Conservation (phyloP, 2,113 vertebrate species). For the Toxostoma redivivum region DNA sequence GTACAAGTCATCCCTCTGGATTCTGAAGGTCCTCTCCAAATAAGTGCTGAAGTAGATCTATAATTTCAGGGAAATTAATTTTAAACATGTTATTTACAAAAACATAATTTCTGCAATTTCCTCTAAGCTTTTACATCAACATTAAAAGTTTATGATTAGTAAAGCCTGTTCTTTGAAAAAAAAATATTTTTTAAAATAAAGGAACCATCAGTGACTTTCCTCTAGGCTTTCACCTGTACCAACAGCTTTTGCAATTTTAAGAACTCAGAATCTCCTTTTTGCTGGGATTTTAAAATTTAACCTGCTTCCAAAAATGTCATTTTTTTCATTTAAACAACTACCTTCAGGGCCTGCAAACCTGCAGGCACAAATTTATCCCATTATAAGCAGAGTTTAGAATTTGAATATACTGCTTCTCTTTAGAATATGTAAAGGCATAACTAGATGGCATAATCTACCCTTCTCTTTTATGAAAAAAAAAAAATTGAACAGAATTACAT, state of each 20-base stretch:
- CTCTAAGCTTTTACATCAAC: neutral
- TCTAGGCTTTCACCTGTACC: accelerated
- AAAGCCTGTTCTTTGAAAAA: neutral
- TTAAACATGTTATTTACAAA: neutral
- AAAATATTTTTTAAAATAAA: neutral
- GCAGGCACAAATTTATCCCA: neutral
- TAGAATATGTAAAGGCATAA: constrained; percentile 39
- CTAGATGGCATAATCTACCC: neutral
- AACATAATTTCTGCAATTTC: neutral
- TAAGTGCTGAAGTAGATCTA: neutral
- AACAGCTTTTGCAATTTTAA: neutral
- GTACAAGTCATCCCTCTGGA: neutral
- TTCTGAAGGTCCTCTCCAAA: neutral
- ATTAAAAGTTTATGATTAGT: neutral
- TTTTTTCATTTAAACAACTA: neutral
- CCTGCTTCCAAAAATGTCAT: neutral
- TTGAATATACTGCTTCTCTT: constrained; percentile 24
- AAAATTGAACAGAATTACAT: neutral
- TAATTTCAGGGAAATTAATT: neutral
- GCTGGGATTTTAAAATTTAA: neutral
- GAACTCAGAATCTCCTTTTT: neutral
- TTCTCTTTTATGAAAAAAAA: neutral
- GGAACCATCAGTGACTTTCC: neutral
- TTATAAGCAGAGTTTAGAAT: neutral
- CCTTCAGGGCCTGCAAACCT: neutral